A percentile compares a stretch with the other conserved stretches of the same genome.
These are phyloP conservation scores for Nasua narica DNA, from an alignment of 2,797 vertebrate genomes.

Conservation along the genomic window DNA sequence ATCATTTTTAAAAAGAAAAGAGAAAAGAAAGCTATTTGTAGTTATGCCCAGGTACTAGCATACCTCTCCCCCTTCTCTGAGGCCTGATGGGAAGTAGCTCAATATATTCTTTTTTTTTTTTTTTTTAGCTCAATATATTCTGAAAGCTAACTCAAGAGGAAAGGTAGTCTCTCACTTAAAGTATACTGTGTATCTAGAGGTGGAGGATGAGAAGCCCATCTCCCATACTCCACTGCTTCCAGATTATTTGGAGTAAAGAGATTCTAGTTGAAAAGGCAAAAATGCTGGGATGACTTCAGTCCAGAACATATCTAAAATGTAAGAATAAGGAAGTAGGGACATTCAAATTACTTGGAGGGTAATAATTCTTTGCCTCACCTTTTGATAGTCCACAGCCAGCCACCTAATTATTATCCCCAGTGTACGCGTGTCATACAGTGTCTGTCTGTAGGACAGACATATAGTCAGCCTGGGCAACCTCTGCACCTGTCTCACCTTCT, in stretches of 20 bases:
- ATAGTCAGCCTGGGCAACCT: neutral
- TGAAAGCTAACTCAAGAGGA: slow-evolving; percentile 10
- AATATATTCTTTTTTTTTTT: neutral
- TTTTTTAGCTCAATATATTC: neutral
- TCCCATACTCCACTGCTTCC: neutral
- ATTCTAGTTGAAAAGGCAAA: slow-evolving; percentile 31
- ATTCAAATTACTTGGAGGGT: neutral
- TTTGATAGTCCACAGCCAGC: neutral
- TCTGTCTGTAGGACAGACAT: neutral
- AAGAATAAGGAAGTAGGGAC: neutral
- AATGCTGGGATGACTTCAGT: neutral
- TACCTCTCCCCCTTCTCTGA: neutral
- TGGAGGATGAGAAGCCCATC: neutral
- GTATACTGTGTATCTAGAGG: neutral
- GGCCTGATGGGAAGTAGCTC: neutral
- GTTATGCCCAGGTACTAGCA: neutral
- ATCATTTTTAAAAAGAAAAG: neutral
- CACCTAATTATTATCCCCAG: neutral
- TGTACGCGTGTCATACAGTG: neutral
- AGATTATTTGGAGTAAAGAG: slow-evolving; percentile 14
- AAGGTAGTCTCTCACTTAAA: neutral
- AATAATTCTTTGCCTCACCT: neutral
- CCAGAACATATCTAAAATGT: neutral
- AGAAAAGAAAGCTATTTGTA: neutral
- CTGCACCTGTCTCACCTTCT: neutral